Conservation (phyloP, 1,140 invertebrate species). For the Drepana arcuata region DNA sequence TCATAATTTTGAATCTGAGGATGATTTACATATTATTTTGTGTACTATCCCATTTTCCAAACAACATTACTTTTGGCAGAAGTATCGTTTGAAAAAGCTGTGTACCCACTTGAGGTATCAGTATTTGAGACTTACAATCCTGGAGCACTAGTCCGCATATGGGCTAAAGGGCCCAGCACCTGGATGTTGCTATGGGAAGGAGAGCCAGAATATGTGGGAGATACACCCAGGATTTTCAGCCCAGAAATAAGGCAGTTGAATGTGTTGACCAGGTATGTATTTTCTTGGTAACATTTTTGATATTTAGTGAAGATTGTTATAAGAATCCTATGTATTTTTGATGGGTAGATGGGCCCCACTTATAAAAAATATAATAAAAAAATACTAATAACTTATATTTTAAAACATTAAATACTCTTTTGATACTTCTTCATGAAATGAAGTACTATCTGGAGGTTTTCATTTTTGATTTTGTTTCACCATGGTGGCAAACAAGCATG, state of each 20-base stretch:
- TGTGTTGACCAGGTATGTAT: slow-evolving; percentile 76
- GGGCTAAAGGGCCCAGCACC: slow-evolving; percentile 73
- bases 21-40: not conserved
- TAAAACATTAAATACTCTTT: no score
- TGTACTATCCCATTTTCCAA: slow-evolving; percentile 14
- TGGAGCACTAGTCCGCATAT: slow-evolving; percentile 87
- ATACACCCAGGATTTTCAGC: slow-evolving; percentile 82
- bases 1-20: no score
- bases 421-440: no score
- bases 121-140: slow-evolving; percentile 94
- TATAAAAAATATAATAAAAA: no score
- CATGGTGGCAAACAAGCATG: no score
- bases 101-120: slow-evolving; percentile 83
- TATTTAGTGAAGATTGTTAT: no score
- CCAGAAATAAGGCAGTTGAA: slow-evolving; percentile 77
- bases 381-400: no score
- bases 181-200: slow-evolving; percentile 88
- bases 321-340: no score
- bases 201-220: slow-evolving; percentile 74
- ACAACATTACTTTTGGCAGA: slow-evolving; percentile 69
- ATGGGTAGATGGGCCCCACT: no score
- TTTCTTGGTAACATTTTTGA: no score
- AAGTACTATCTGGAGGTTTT: no score
- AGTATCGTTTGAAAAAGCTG: slow-evolving; percentile 80
- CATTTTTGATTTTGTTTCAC: no score